Percentiles rank a stretch among this genome's conserved stretches.
These are phyloP conservation scores for Hippoglossus stenolepis DNA, from an alignment of 2,113 vertebrate genomes.

Conservation along the genomic window DNA sequence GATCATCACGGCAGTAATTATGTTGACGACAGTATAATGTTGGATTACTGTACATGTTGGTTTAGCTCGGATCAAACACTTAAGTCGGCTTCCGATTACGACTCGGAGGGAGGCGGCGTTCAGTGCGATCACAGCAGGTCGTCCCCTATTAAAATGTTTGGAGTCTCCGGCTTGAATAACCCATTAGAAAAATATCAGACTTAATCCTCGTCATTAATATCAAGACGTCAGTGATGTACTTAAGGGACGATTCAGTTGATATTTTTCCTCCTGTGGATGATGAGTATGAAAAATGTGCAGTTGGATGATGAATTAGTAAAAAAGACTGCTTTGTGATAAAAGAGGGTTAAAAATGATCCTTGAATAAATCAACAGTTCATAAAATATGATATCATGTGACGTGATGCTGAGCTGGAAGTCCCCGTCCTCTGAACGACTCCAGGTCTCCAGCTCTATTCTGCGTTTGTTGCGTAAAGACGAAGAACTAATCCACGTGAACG, in stretches of 20 bases:
- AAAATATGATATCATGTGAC: no score
- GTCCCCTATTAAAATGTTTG: slow-evolving; percentile 39
- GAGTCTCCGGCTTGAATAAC: not conserved
- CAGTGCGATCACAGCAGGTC: slow-evolving; percentile 47
- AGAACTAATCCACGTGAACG: not conserved
- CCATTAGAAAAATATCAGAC: slow-evolving; percentile 32
- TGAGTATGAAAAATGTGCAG: not conserved
- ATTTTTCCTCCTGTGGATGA: not conserved
- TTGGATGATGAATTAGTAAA: not conserved
- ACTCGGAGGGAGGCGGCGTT: slow-evolving; percentile 34
- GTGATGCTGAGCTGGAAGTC: no score
- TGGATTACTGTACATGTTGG: slow-evolving; percentile 44
- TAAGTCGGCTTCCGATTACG: slow-evolving; percentile 38
- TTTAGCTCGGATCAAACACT: slow-evolving; percentile 39
- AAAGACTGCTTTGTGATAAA: not conserved
- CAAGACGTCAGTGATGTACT: slow-evolving; percentile 26
- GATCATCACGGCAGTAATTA: slow-evolving; percentile 1
- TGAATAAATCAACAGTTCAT: no score
- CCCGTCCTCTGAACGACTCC: not conserved
- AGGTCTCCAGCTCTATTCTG: not conserved
- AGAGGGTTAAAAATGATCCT: not conserved
- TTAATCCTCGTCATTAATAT: slow-evolving; percentile 39
- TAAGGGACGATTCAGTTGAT: not conserved
- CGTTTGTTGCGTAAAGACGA: not conserved
- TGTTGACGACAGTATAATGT: slow-evolving; percentile 37